phyloP scores from a whole-genome alignment of 1,140 invertebrate species.

The Drosophila pseudoananassae region DNA sequence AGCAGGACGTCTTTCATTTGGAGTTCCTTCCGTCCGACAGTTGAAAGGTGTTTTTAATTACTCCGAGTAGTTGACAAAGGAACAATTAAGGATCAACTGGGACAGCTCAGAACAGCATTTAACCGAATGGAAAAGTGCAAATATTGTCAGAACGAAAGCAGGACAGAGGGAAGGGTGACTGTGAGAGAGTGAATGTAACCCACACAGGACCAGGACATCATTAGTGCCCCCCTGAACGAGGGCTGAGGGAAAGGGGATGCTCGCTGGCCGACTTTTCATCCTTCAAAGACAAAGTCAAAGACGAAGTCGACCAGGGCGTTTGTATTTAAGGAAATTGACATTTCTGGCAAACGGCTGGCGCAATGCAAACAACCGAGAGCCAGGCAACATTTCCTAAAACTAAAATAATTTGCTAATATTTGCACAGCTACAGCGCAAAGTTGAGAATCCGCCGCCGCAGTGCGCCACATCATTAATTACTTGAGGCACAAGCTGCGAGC shows the following conservation, averaged over 20 bases:
- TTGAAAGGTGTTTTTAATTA: slow-evolving; percentile 83
- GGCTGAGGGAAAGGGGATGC: slow-evolving; percentile 12
- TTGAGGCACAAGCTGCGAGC: slow-evolving; percentile 49
- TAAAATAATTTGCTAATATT: slow-evolving; percentile 84
- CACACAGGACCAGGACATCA: slow-evolving; percentile 78
- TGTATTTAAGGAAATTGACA: slow-evolving; percentile 64
- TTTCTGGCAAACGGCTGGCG: slow-evolving; percentile 40
- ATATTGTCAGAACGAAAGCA: slow-evolving; percentile 55
- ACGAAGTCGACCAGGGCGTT: slow-evolving; percentile 7
- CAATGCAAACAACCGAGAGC: slow-evolving; percentile 49
- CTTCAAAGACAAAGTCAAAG: slow-evolving; percentile 44
- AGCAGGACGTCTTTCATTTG: slow-evolving; percentile 35
- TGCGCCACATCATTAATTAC: slow-evolving; percentile 78
- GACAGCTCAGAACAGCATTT: slow-evolving; percentile 60
- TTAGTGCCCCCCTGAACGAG: slow-evolving; percentile 56
- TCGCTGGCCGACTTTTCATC: slow-evolving; percentile 33
- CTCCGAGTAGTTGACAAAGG: slow-evolving; percentile 67
- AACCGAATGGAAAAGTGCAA: slow-evolving; percentile 82
- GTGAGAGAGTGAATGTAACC: slow-evolving; percentile 41
- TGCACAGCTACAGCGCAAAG: slow-evolving; percentile 75
- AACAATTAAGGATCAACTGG: slow-evolving; percentile 68
- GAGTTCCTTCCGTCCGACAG: slow-evolving; percentile 42
- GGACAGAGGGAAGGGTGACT: slow-evolving; percentile 19
- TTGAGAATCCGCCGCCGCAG: slow-evolving; percentile 39
- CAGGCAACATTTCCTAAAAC: slow-evolving; percentile 66